phyloP scores from a whole-genome alignment of 2,797 vertebrate species.

The Phaenicophaeus curvirostris region DNA sequence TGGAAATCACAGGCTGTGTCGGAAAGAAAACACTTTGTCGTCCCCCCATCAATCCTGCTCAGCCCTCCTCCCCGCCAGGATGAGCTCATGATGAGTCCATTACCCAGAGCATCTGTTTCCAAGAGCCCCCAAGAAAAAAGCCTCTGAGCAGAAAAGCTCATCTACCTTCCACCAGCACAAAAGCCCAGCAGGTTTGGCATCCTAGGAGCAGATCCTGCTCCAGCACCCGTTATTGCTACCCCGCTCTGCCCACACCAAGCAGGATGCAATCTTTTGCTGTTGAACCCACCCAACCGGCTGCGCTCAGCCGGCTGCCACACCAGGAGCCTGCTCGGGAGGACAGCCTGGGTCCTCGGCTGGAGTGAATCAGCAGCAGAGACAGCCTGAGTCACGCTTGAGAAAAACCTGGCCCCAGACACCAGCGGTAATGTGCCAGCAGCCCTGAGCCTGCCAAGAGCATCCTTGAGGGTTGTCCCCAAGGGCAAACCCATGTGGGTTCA shows the following conservation, averaged over 20 bases:
- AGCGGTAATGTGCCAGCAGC: fast-evolving
- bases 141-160: not conserved
- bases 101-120: not conserved
- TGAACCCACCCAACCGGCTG: fast-evolving
- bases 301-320: not conserved
- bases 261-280: not conserved
- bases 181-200: fast-evolving
- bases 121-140: not conserved
- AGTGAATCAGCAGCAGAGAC: constrained; percentile 62
- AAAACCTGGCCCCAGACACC: not conserved
- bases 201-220: not conserved
- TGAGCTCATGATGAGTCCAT: not conserved
- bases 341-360: not conserved
- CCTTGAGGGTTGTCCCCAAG: not conserved
- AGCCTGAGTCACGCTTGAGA: constrained; percentile 48
- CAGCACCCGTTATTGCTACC: not conserved
- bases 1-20: not conserved
- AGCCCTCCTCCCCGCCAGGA: not conserved
- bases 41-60: not conserved
- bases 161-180: not conserved
- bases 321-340: not conserved
- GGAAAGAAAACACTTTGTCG: not conserved
- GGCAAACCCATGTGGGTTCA: not conserved
- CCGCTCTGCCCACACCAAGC: fast-evolving
- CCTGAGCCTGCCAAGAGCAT: not conserved